Percentiles rank a stretch among this genome's conserved stretches.
phyloP scores from a whole-genome alignment of 2,113 vertebrate species.

The Leptobrachium ailaonicum region DNA sequence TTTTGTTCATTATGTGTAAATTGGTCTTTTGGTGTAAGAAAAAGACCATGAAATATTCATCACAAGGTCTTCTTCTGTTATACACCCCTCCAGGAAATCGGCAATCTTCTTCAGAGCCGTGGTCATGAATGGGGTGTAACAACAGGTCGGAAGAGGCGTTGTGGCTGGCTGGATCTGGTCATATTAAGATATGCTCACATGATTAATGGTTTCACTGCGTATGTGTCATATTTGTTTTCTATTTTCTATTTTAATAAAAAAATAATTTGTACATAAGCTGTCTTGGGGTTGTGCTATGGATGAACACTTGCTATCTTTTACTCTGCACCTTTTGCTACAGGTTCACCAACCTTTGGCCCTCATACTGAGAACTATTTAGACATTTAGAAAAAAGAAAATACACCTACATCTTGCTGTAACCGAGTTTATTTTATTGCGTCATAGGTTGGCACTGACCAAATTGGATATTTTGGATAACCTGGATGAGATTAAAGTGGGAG shows the following conservation, averaged over 20 bases:
- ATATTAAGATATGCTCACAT: constrained; percentile 94
- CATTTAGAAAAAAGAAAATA: background rate
- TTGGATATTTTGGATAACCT: constrained; percentile 93
- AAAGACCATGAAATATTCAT: background rate
- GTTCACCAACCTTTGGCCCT: too few relatives aligned
- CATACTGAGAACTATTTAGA: too few relatives aligned
- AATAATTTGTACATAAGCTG: background rate
- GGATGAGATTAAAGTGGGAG: constrained; percentile 91
- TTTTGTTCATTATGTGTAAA: background rate
- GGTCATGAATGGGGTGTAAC: constrained; percentile 95
- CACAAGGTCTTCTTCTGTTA: constrained; percentile 1
- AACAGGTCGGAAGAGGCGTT: constrained; percentile 92
- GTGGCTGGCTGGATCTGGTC: constrained; percentile 94
- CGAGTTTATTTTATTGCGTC: constrained; percentile 10
- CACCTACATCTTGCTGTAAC: background rate
- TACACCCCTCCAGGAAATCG: constrained; percentile 71
- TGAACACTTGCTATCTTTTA: too few relatives aligned
- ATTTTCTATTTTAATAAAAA: background rate
- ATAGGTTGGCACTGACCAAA: constrained; percentile 93
- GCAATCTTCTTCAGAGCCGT: constrained; percentile 89
- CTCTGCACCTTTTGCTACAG: too few relatives aligned
- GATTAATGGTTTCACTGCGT: constrained; percentile 98
- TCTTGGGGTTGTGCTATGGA: too few relatives aligned
- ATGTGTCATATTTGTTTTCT: constrained; percentile 58
- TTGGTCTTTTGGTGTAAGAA: background rate